Conservation (phyloP, 2,888 invertebrate species). For the Cephus spinipes region DNA sequence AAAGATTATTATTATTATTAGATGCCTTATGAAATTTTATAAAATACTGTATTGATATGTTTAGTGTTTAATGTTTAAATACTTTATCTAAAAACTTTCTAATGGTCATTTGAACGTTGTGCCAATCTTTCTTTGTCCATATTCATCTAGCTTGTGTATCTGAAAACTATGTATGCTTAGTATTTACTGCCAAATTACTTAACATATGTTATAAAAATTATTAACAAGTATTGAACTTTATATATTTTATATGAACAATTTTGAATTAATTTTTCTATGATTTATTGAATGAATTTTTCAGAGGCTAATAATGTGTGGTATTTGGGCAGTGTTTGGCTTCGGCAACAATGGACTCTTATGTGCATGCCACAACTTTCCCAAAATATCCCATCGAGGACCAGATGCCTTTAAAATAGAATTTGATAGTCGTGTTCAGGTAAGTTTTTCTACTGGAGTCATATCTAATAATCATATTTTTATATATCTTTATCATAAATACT, state of each 20-base stretch:
- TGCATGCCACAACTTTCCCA: slow-evolving; percentile 74
- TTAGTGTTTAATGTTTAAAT: not conserved
- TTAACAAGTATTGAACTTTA: not conserved
- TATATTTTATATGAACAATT: not conserved
- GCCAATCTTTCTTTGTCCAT: no score
- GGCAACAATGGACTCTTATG: slow-evolving; percentile 70
- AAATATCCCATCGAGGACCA: slow-evolving; percentile 79
- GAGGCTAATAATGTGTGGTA: slow-evolving; percentile 75
- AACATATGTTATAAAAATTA: no score
- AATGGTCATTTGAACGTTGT: not conserved
- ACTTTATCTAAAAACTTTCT: not conserved
- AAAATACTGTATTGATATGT: not conserved
- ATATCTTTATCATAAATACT: not conserved
- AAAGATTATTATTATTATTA: not conserved
- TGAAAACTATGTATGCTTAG: no score
- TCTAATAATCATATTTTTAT: not conserved
- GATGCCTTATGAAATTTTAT: not conserved
- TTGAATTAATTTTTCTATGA: not conserved
- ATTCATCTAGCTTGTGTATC: no score
- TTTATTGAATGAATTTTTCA: not conserved
- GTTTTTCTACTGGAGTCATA: not conserved
- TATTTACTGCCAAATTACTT: no score
- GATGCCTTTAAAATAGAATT: slow-evolving; percentile 82
- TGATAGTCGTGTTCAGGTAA: slow-evolving; percentile 73
- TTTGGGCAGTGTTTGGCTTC: slow-evolving; percentile 81